Base-by-base conservation (phyloP, 2,113 vertebrate genomes). In the Nycticryphes semicollaris region DNA sequence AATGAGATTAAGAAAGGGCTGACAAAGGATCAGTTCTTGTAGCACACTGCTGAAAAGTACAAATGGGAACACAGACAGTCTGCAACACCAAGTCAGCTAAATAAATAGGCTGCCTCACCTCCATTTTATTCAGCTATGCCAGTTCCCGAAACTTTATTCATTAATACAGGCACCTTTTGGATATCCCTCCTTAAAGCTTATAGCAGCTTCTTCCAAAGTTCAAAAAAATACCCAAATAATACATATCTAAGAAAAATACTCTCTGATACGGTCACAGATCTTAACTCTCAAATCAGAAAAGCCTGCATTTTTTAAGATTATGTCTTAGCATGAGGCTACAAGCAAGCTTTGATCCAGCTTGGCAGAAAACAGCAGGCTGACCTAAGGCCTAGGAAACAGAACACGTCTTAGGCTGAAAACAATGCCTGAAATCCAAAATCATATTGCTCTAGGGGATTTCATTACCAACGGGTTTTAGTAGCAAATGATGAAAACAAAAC, bases 1-100 rank as follows among this genome's bases (percentile, higher is more conserved):
- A 96, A 89, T 28, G 75, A 70, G 89, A 94, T 96, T 96, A 96
- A 89, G 83, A 94, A 96, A 94, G 80, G 66, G 86, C 92, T 95
- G 92, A 96, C 90, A 90, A 94, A 94, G 81, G 94, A 96, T 92
- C 57, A 23, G 69, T 22, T 92, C 95, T 92, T 89, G 54, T 50
- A 93, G 84, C 84, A 59, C 57, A 5, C 50, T 89, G 89, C 96
- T 90, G 89, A 84, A 60, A 94, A 94, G 74, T 53, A 87, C 70
- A 85, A 94, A 93, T 8, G 35, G 54, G 33, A 96, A 70, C 69
- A 33, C 53, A 67, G 83, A 84, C 86, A 96, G 74, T 1, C 77
- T 93, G 88, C 90, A 92, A 56, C 74, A 75, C 37, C 27, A 90
- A 87, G 19, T 74, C 84, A 92, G 91, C 72, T 89, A 93, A 78